These are phyloP conservation scores for Onychomys torridus DNA, from an alignment of 2,797 vertebrate species.

Conservation along the genomic window DNA sequence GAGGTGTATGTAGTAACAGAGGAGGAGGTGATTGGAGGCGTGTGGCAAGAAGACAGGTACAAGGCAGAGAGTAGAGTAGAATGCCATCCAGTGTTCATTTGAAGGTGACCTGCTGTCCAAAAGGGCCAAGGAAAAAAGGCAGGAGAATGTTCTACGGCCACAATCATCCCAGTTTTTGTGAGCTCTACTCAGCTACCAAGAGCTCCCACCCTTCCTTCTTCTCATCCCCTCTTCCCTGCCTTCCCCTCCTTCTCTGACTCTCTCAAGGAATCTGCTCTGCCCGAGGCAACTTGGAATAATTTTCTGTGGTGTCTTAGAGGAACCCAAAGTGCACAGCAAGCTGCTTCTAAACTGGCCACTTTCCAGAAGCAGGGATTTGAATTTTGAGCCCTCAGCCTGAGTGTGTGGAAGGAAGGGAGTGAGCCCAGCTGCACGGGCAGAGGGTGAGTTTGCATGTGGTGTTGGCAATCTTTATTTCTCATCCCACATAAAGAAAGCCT, in stretches of 20 bases:
- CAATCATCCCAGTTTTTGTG: accelerated
- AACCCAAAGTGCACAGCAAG: accelerated
- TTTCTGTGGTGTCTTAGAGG: too few species aligned
- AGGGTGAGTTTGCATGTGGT: too few species aligned
- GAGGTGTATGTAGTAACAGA: accelerated
- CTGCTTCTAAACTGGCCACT: background rate
- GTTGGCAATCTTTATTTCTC: background rate
- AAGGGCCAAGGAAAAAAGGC: background rate
- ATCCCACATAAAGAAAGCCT: background rate
- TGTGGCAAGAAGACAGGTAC: too few species aligned
- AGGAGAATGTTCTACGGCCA: too few species aligned
- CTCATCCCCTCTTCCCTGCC: background rate
- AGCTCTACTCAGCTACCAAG: background rate
- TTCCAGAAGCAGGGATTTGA: background rate
- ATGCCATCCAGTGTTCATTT: accelerated
- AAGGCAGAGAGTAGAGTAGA: background rate
- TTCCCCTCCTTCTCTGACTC: background rate
- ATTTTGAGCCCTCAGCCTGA: background rate
- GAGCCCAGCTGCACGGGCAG: background rate
- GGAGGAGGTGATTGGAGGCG: too few species aligned
- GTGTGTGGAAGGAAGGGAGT: background rate
- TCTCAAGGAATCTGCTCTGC: accelerated
- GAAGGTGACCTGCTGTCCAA: background rate
- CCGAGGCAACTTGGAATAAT: background rate
- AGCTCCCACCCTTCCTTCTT: background rate